Evolutionary conservation across 2,797 vertebrate species (phyloP), one percentile per base, ranked within the genome.

Genomic region (Pogoniulus pusillus): DNA sequence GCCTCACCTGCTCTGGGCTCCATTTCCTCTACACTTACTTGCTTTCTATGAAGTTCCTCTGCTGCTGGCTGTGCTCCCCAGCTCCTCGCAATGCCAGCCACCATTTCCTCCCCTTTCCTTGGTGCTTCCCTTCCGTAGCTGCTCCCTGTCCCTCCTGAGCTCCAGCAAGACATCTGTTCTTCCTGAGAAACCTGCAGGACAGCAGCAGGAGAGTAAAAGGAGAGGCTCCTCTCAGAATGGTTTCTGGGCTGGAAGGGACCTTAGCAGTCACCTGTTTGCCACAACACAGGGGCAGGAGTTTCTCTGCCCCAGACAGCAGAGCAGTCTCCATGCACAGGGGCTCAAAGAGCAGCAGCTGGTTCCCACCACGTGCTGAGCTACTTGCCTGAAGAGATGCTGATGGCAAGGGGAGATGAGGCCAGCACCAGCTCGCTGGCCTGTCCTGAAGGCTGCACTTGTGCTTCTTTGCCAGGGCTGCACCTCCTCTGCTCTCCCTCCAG

Each of bases 51-150:
- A 17, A 17, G 51, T 32, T 60, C 41, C 30, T 57, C 37, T 27
- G 1, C 43, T 18, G 47, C 41, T 54, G 49, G 8, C 43, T 55
- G 26, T 34, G 57, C n/a, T 76, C 18, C 63, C 27, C 66, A 63
- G 39, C 43, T 77, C 51, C 58, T 12, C 14, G 9, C 59, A 17
- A 5, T 23, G 17, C 19, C 54, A 58, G 54, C 49, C 69, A 63
- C 0, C 0, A 15, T 43, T 7, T 20, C 3, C 9, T 5, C 1
- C 12, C 47, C 16, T 22, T n/a, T 65, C 43, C 32, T n/a, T 51
- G 6, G 29, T 1, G 19, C 41, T 43, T 69, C 30, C 41, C 34
- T 70, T 34, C 53, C 11, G 53, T 22, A 14, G 15, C 12, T 39
- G 29, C 4, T n/a, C 20, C 37, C 10, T 4, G 3, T 22, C 62